These are phyloP conservation scores for Oxygymnocypris stewartii DNA, from an alignment of 2,113 vertebrate species.

Conservation along the genomic window DNA sequence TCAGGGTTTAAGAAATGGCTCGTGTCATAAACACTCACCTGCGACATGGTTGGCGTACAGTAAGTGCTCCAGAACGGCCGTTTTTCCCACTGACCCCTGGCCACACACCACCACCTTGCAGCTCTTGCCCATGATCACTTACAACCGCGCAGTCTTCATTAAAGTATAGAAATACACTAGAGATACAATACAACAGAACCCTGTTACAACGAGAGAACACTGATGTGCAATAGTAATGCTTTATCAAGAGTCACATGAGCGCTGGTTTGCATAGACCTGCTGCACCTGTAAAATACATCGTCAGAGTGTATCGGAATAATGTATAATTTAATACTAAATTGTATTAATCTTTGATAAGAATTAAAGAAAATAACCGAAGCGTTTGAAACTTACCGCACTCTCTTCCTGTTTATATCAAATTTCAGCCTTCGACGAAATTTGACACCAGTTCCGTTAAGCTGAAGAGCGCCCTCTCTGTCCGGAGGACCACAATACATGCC, in stretches of 20 bases:
- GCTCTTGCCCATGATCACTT: conserved; percentile 88
- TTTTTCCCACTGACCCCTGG: conserved; percentile 92
- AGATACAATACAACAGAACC: not conserved
- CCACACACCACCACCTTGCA: conserved; percentile 97
- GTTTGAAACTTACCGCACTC: not conserved
- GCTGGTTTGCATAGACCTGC: not conserved
- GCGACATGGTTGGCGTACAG: conserved; percentile 93
- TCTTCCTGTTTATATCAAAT: conserved; percentile 40
- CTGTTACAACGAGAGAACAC: not conserved
- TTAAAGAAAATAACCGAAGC: not conserved
- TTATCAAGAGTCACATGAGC: not conserved
- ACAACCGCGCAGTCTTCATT: conserved; percentile 16
- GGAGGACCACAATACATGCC: not conserved
- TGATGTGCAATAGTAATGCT: not conserved
- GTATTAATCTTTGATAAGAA: not conserved
- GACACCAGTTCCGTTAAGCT: not conserved
- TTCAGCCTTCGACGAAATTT: not conserved
- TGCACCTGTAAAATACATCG: not conserved
- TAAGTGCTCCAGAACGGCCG: conserved; percentile 91
- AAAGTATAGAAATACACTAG: not conserved
- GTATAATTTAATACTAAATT: not conserved
- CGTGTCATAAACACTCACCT: conserved; percentile 75
- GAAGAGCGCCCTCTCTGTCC: conserved; percentile 20
- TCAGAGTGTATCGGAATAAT: not conserved
- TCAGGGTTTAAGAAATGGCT: not conserved